A percentile compares a stretch with the other conserved stretches of the same genome.
Conservation (phyloP, 2,113 vertebrate genomes). For the Brachirus orientalis region DNA sequence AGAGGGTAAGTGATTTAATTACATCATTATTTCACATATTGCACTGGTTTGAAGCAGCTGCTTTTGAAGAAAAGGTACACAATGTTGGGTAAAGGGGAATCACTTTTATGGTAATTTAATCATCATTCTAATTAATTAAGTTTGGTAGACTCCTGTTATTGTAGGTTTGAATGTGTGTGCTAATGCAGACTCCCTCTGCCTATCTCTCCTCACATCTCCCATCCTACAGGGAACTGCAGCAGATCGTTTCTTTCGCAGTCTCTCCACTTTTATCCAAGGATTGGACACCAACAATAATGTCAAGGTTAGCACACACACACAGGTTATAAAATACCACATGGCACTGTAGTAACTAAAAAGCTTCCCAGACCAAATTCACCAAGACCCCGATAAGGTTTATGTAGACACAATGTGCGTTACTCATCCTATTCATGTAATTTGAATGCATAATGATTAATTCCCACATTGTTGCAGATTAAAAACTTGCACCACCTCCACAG, state of each 20-base stretch:
- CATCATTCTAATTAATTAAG: too few relatives aligned
- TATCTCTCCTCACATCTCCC: background rate
- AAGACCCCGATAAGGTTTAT: background rate
- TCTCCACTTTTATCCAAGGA: conserved; percentile 90
- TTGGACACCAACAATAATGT: conserved; percentile 94
- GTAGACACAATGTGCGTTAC: background rate
- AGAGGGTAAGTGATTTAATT: conserved; percentile 80
- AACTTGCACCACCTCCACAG: background rate
- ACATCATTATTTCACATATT: background rate
- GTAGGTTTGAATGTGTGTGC: conserved; percentile 1
- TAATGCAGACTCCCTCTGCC: conserved; percentile 3
- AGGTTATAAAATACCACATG: conserved; percentile 7
- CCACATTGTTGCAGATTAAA: background rate
- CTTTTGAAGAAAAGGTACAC: background rate
- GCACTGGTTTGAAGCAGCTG: background rate
- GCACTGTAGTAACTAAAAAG: conserved; percentile 1
- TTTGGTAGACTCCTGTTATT: background rate
- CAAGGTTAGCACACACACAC: conserved; percentile 84
- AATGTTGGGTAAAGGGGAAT: too few relatives aligned
- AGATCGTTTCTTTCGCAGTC: conserved; percentile 90
- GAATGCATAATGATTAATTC: background rate
- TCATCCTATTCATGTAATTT: background rate
- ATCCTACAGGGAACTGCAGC: conserved; percentile 86
- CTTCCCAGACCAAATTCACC: background rate
- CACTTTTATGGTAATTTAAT: too few relatives aligned